phyloP scores from a whole-genome alignment of 2,888 invertebrate genomes.

The Stratiomys singularior region DNA sequence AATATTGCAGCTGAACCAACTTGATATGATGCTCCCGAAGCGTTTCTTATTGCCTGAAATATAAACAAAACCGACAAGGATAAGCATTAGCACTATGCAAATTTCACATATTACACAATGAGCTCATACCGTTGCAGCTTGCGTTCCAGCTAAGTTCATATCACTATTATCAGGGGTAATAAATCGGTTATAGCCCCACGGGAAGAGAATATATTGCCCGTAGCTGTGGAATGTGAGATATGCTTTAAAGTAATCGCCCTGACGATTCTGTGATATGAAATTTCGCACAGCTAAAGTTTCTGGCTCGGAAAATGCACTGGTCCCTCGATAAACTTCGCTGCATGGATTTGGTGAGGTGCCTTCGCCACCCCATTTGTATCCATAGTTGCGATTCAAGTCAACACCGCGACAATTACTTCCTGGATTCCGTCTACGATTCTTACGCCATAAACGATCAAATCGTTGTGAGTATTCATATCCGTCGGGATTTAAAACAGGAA shows the following conservation, averaged over 20 bases:
- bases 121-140: slow-evolving; percentile 72
- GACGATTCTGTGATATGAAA: slow-evolving; percentile 66
- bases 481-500: slow-evolving; percentile 83
- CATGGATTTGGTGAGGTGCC: slow-evolving; percentile 88
- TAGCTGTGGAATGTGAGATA: slow-evolving; percentile 86
- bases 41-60: slow-evolving; percentile 70
- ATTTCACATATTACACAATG: background rate
- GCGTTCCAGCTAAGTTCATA: slow-evolving; percentile 75
- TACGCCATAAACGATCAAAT: slow-evolving; percentile 84
- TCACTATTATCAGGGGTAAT: slow-evolving; percentile 78
- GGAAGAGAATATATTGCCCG: slow-evolving; percentile 85
- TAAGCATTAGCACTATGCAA: background rate
- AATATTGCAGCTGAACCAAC: slow-evolving; percentile 83
- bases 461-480: slow-evolving; percentile 89
- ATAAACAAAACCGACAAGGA: background rate
- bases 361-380: slow-evolving; percentile 86
- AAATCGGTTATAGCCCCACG: slow-evolving; percentile 84
- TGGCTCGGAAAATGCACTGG: slow-evolving; percentile 84
- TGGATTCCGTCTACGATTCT: slow-evolving; percentile 73
- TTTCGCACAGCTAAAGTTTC: slow-evolving; percentile 79
- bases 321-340: slow-evolving; percentile 82
- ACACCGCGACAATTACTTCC: slow-evolving; percentile 75
- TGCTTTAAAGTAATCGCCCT: slow-evolving; percentile 70
- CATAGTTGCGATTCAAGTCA: slow-evolving; percentile 89
- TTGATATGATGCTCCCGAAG: slow-evolving; percentile 73